A percentile compares a stretch with the other conserved stretches of the same genome.
These are phyloP conservation scores for Argya squamiceps DNA, from an alignment of 2,797 vertebrate genomes.

Conservation along the genomic window DNA sequence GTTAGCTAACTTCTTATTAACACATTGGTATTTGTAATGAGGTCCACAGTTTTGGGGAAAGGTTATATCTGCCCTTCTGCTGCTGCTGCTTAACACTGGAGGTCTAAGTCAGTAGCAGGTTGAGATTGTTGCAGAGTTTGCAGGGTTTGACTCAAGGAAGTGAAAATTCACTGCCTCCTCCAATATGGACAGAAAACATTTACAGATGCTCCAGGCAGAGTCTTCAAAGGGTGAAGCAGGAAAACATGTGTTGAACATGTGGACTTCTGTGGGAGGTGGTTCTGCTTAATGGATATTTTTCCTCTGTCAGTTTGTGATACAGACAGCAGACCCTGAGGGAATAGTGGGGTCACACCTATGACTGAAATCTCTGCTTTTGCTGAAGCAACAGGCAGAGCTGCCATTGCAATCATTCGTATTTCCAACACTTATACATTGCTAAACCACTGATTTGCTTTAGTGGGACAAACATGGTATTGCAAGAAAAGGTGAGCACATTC, in stretches of 20 bases:
- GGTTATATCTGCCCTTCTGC: neutral
- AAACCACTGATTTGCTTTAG: neutral
- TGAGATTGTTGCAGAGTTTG: neutral
- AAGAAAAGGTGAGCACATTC: neutral
- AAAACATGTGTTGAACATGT: slow-evolving; percentile 28
- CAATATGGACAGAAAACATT: neutral
- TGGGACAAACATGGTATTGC: neutral
- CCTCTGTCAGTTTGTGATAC: neutral
- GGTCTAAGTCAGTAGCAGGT: neutral
- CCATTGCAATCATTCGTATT: neutral
- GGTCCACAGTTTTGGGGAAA: neutral
- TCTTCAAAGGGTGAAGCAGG: slow-evolving; percentile 34
- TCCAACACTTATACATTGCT: neutral
- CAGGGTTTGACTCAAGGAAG: neutral
- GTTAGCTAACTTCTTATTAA: neutral
- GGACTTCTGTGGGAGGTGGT: neutral
- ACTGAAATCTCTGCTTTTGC: neutral
- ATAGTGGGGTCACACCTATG: neutral
- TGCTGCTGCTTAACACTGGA: neutral
- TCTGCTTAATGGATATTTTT: neutral
- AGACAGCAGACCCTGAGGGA: neutral
- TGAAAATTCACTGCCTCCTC: neutral
- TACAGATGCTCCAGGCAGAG: neutral
- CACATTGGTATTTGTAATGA: neutral
- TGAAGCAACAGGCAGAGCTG: neutral